Evolutionary conservation across 2,113 vertebrate species (phyloP), one percentile per base, ranked within the genome.

Genomic region (Pelobates fuscus): DNA sequence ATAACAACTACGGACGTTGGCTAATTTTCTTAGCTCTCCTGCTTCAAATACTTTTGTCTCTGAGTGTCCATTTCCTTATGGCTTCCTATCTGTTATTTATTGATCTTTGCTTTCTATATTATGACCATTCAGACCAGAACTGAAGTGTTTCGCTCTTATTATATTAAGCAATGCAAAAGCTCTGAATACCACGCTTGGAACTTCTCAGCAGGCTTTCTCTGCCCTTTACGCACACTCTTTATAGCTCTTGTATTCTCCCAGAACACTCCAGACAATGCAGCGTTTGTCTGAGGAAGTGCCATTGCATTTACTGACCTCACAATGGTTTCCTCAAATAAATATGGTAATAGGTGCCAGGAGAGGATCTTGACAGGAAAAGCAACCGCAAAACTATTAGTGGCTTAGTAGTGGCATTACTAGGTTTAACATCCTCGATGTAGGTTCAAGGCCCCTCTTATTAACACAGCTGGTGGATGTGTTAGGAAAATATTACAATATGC

Each of bases 391-490:
- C 4, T 27, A 10, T 26, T 60, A 23, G 12, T 3, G 57, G 24
- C 57, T 26, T 17, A 12, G 1, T 14, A 24, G 57, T 23, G 25
- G 57, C 57, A 15, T 60, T 26, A 17, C 21, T 14, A 20, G 25
- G 8, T 27, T 27, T 8, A 55, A 55, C 52, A 10, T 23, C 52
- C 1, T 55, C 6, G 44, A 18, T 11, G 5, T 14, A 18, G 17
- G 52, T 55, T 20, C 2, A 12, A 18, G 20, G 52, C 3, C 20
- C 21, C 17, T 25, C 17, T 52, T 52, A 52, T 29, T 17, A 25
- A 60, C 24, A 27, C 65, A 67, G 65, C 24, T 67, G 65, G 43
- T 52, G 65, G 44, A 52, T 20, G 15, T 18, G 11, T 26, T 27
- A 2, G 18, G 44, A 14, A 52, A 52, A 52, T 52, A 29, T 44